Evolutionary conservation across 1,140 invertebrate genomes (phyloP).

Genomic region (Drosophila pectinifera): DNA sequence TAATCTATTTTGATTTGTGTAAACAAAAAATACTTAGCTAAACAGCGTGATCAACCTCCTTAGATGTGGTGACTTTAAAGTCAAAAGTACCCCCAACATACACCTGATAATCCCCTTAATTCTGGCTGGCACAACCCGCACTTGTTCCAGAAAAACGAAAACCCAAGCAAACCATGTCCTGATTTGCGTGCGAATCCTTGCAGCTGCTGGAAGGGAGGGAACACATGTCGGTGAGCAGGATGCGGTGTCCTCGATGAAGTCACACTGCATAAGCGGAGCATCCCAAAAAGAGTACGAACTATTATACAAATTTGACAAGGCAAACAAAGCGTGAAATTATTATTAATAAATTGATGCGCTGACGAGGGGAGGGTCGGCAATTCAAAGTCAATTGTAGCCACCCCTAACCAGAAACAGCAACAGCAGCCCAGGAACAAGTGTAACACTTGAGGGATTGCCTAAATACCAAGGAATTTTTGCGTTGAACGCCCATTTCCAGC

Average conservation of each 20-base stretch:
- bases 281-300: conserved; percentile 25
- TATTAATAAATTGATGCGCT: conserved; percentile 73
- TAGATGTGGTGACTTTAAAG: conserved; percentile 1
- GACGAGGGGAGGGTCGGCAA: conserved; percentile 26
- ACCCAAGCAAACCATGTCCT: conserved; percentile 34
- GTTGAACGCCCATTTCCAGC: conserved; percentile 71
- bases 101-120: conserved; percentile 71
- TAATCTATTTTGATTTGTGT: not conserved
- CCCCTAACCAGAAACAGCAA: conserved; percentile 33
- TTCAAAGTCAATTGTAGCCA: conserved; percentile 65
- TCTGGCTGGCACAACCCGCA: conserved; percentile 33
- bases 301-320: conserved; percentile 72
- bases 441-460: conserved; percentile 55
- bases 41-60: no score
- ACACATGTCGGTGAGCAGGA: conserved; percentile 41
- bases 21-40: no score
- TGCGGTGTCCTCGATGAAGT: conserved; percentile 50
- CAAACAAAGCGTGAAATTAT: conserved; percentile 84
- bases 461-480: conserved; percentile 81
- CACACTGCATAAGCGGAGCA: conserved; percentile 37
- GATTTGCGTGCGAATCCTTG: conserved; percentile 63
- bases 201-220: conserved; percentile 50
- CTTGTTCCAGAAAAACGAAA: conserved; percentile 40
- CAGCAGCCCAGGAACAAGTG: conserved; percentile 59
- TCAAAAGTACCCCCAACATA: conserved; percentile 43